Conservation (phyloP, 1,140 invertebrate species). For the Bombus vancouverensis region DNA sequence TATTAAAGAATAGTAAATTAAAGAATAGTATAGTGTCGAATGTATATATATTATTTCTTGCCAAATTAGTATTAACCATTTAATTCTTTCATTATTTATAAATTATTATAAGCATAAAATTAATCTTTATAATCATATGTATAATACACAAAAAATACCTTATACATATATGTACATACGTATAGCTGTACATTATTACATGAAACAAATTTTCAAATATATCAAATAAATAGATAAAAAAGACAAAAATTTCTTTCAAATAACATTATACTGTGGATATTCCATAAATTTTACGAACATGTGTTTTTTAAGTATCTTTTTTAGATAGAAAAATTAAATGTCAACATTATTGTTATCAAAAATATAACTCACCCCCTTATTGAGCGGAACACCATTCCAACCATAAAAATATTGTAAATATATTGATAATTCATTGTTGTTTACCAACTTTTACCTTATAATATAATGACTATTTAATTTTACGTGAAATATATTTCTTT, state of each 20-base stretch:
- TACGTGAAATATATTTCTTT: neutral
- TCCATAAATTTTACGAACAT: neutral
- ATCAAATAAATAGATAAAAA: neutral
- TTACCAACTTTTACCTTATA: neutral
- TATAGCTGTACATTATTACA: too few relatives aligned
- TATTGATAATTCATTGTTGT: constrained; percentile 1
- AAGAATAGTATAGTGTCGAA: too few relatives aligned
- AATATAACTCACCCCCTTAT: constrained; percentile 17
- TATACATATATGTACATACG: too few relatives aligned
- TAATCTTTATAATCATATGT: too few relatives aligned
- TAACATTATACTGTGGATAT: neutral
- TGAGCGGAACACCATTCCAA: neutral
- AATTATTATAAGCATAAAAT: too few relatives aligned
- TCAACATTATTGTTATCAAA: neutral
- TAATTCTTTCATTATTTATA: too few relatives aligned
- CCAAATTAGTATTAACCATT: too few relatives aligned
- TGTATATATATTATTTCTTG: too few relatives aligned
- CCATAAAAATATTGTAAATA: neutral
- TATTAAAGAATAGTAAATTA: too few relatives aligned
- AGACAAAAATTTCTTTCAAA: neutral
- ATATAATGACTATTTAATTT: neutral
- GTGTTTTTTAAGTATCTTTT: neutral
- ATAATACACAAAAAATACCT: too few relatives aligned
- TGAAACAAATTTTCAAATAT: neutral
- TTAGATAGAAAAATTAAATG: neutral